These are phyloP conservation scores for Cantharis rufa DNA, from an alignment of 2,888 invertebrate genomes.

Conservation along the genomic window DNA sequence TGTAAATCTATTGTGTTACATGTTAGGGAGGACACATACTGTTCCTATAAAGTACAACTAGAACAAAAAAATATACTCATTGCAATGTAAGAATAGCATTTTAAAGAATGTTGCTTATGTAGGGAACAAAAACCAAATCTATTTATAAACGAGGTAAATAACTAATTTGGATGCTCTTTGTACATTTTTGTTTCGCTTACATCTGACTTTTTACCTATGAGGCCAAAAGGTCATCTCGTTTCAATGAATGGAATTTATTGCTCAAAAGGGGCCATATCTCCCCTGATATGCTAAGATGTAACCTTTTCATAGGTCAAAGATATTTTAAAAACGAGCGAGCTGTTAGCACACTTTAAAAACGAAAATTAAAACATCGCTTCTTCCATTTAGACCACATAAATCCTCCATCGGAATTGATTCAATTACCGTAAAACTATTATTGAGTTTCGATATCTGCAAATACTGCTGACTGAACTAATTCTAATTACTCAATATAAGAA, in stretches of 20 bases:
- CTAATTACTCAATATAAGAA: conserved; percentile 46
- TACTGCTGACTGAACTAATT: conserved; percentile 51
- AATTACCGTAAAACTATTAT: neutral
- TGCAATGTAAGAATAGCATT: neutral
- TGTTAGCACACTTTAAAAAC: neutral
- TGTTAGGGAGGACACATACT: conserved; percentile 27
- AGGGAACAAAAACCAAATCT: neutral
- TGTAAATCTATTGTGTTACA: conserved; percentile 32
- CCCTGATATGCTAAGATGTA: conserved; percentile 52
- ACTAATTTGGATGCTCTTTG: conserved; percentile 11
- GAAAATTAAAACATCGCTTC: neutral
- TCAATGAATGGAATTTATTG: conserved; percentile 55
- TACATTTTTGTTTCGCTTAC: conserved; percentile 21
- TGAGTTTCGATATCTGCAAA: conserved; percentile 35
- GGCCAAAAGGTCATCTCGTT: conserved; percentile 52
- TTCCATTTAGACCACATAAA: neutral
- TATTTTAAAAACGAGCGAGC: conserved; percentile 35
- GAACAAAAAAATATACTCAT: conserved; percentile 24
- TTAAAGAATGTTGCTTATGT: neutral
- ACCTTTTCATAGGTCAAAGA: conserved; percentile 53
- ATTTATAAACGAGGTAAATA: neutral
- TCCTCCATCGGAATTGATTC: neutral
- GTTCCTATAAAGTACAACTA: conserved; percentile 26
- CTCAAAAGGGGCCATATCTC: conserved; percentile 53
- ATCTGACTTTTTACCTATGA: conserved; percentile 49